A percentile compares a stretch with the other conserved stretches of the same genome.
phyloP scores from a whole-genome alignment of 1,140 invertebrate genomes.

The Steinernema khuongi region DNA sequence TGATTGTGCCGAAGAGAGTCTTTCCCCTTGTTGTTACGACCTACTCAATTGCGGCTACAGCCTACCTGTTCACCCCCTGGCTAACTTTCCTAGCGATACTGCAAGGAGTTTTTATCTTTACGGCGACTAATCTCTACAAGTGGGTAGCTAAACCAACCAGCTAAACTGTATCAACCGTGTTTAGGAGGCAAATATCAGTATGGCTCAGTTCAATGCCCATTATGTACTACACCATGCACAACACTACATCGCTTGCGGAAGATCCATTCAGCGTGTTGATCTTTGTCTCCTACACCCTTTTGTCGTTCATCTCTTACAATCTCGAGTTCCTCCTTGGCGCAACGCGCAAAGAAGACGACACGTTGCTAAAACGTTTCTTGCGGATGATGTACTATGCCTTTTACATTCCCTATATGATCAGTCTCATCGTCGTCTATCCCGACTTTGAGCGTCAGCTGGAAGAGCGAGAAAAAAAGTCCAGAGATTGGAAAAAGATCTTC shows the following conservation, averaged over 20 bases:
- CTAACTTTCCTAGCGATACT: conserved; percentile 42
- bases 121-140: conserved; percentile 37
- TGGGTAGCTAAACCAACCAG: conserved; percentile 19
- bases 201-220: conserved; percentile 54
- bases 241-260: conserved; percentile 37
- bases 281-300: conserved; percentile 55
- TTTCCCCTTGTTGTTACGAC: conserved; percentile 38
- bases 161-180: not conserved
- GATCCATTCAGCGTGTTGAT: conserved; percentile 54
- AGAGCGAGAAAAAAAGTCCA: conserved; percentile 19
- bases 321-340: conserved; percentile 41
- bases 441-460: conserved; percentile 53
- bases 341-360: conserved; percentile 37
- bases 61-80: conserved; percentile 46
- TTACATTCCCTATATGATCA: conserved; percentile 55
- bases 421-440: conserved; percentile 54
- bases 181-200: conserved; percentile 45
- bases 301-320: conserved; percentile 57
- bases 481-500: conserved; percentile 39
- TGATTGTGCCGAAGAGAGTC: conserved; percentile 31
- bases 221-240: conserved; percentile 53
- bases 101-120: conserved; percentile 52
- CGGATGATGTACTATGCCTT: conserved; percentile 52
- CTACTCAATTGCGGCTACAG: conserved; percentile 40
- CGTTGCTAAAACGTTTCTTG: conserved; percentile 21